A percentile compares a stretch with the other conserved stretches of the same genome.
These are phyloP conservation scores for Hippocampus mohnikei DNA, from an alignment of 2,113 vertebrate genomes.

Conservation along the genomic window DNA sequence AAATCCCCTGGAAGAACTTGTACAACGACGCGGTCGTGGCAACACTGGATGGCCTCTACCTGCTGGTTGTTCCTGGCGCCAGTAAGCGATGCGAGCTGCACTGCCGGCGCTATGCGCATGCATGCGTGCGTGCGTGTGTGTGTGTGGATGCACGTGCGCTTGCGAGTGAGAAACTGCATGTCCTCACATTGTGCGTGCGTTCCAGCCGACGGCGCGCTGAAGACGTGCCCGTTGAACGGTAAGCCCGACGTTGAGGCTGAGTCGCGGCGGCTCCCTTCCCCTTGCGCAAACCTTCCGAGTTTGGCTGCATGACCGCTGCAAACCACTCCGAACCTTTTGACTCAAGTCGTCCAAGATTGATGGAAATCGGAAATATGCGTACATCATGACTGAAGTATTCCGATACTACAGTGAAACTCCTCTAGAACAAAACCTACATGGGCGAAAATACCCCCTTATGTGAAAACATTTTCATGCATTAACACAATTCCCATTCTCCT, in stretches of 20 bases:
- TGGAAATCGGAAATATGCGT: too few relatives aligned
- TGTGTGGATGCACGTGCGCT: not conserved
- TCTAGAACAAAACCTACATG: too few relatives aligned
- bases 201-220: constrained; percentile 52
- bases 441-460: too few relatives aligned
- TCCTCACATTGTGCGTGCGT: constrained; percentile 39
- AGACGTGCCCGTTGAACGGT: constrained; percentile 46
- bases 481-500: too few relatives aligned
- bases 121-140: not conserved
- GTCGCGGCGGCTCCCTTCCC: not conserved
- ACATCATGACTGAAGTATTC: too few relatives aligned
- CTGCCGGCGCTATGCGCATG: too few relatives aligned
- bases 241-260: constrained; percentile 42
- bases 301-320: too few relatives aligned
- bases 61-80: constrained; percentile 91
- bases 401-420: too few relatives aligned
- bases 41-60: constrained; percentile 88
- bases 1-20: constrained; percentile 98
- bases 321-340: too few relatives aligned
- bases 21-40: constrained; percentile 94
- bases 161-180: not conserved
- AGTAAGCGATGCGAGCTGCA: constrained; percentile 73
- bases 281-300: not conserved
- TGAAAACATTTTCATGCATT: too few relatives aligned
- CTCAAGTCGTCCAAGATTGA: too few relatives aligned